Conservation (phyloP, 2,113 vertebrate genomes). For the Nyctibius bracteatus region DNA sequence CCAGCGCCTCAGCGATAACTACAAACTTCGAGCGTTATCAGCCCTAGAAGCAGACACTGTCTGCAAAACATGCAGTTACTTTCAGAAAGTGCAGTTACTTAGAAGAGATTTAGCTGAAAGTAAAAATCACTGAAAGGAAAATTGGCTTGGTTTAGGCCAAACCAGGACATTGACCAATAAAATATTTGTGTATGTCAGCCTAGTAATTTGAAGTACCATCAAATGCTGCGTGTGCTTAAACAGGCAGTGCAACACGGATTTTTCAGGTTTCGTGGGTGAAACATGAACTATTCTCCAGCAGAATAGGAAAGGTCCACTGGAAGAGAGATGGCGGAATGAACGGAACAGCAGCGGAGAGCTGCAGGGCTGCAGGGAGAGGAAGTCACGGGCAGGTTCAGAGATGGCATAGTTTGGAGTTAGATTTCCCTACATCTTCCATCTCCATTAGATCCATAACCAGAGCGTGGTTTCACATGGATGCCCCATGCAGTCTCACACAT, state of each 20-base stretch:
- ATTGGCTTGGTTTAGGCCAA: no score
- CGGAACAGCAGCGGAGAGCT: accelerated
- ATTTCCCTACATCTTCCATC: not conserved
- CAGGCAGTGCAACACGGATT: not conserved
- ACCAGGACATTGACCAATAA: not conserved
- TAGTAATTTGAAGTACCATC: not conserved
- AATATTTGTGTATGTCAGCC: not conserved
- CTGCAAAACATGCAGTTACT: no score
- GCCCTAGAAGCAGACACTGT: no score
- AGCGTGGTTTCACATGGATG: accelerated
- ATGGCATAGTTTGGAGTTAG: accelerated
- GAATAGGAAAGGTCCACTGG: not conserved
- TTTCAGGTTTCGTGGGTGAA: not conserved
- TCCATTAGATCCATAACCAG: accelerated
- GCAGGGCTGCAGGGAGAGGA: not conserved
- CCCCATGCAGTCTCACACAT: accelerated
- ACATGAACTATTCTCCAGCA: not conserved
- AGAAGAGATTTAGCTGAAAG: no score
- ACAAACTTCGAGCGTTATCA: no score
- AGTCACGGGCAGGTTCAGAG: accelerated
- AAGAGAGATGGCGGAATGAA: accelerated
- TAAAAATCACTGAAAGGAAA: no score
- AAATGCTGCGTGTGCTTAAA: not conserved
- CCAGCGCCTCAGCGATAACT: no score
- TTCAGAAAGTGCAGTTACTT: no score